Base-by-base conservation (phyloP, 2,888 invertebrate species). In the Aphidius colemani region DNA sequence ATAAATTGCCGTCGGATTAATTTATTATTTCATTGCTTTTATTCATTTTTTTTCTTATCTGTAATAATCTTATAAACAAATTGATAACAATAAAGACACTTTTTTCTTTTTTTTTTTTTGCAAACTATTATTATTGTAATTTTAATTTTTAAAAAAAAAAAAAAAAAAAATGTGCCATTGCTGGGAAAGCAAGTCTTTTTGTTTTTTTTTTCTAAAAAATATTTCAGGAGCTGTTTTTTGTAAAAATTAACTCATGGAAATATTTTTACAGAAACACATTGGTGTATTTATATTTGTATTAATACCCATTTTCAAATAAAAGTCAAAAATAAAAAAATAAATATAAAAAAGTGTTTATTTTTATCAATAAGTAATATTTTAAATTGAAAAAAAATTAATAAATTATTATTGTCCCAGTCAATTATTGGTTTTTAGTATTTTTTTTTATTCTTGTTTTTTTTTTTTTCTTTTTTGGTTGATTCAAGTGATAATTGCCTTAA, bases 281-380 rank as follows among this genome's bases (percentile, higher is more conserved):
- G 46, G 45, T 46, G 53, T 48, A 59, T 60, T 30, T 30, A 30
- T 30, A 30, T 30, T 30, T 30, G 30, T 30, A 30, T 30, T 30
- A 30, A 30, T 30, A 30, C 5, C 4, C 0, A 30, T 30, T 30
- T 30, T 30, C 0, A 30, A 30, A 30, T 30, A 30, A 30, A 30
- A 30, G 30, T 53, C 50, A 63, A 40, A 44, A 51, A 48, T 39
- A 59, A 63, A 51, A 56, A 40, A 57, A 59, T 46, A 46, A 64
- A 46, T 53, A 53, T 10, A 53, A 39, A 40, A 13, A 50, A 58
- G 43, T 41, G 44, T 49, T 59, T 5, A 30, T 30, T 30, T 30
- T 30, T 30, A 30, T 5, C 30, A 30, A 30, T 30, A 30, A 30
- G 30, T 30, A 30, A 30, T 30, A 30, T 4, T 30, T 30, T 30